Evolutionary conservation across 2,797 vertebrate genomes (phyloP).

Genomic region (Helicolenus hilgendorfi): DNA sequence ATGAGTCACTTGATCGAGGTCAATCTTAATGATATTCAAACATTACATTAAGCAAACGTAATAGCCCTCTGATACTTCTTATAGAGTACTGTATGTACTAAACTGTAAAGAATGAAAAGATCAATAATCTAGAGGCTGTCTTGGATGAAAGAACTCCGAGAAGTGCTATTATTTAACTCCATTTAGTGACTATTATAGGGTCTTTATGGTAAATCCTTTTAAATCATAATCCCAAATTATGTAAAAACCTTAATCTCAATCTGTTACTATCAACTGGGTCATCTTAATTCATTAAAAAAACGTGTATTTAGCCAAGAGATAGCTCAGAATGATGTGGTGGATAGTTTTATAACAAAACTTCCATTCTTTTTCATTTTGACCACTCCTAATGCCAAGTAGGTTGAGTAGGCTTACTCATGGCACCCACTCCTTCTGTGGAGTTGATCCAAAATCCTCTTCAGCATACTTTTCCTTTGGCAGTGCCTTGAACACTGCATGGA

Average conservation of each 20-base stretch:
- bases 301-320: constrained; percentile 43
- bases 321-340: not conserved
- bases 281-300: constrained; percentile 53
- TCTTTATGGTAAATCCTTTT: constrained; percentile 51
- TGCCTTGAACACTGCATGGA: constrained; percentile 62
- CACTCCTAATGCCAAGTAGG: constrained; percentile 3
- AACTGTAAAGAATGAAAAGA: constrained; percentile 1
- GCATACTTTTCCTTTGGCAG: constrained; percentile 58
- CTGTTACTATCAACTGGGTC: constrained; percentile 76
- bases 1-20: constrained; percentile 11
- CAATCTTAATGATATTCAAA: constrained; percentile 25
- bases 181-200: constrained; percentile 25
- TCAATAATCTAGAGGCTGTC: not conserved
- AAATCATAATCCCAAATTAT: constrained; percentile 77
- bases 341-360: not conserved
- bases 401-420: constrained; percentile 29
- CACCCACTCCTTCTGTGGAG: constrained; percentile 40
- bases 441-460: constrained; percentile 67
- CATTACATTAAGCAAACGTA: constrained; percentile 16
- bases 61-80: not conserved
- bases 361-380: constrained; percentile 10
- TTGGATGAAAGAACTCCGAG: not conserved
- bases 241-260: constrained; percentile 77
- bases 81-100: not conserved
- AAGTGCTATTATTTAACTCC: constrained; percentile 15